Evolutionary conservation across 2,797 vertebrate genomes (phyloP), one percentile per base, ranked within the genome.

Genomic region (Muscicapa comitata): DNA sequence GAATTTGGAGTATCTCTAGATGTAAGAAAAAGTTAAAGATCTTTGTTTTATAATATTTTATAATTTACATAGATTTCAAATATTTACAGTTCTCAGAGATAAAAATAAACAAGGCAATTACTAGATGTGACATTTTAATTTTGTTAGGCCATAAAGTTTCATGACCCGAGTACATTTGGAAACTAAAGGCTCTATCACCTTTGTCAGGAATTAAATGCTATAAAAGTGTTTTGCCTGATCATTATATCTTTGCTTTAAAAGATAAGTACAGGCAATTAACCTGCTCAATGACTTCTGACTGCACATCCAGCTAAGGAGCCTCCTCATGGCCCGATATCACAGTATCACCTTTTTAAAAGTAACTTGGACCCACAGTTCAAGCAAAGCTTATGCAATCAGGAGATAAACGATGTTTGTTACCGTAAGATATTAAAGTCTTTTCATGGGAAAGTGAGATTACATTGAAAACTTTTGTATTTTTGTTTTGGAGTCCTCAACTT

Each of bases 191-290:
- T 90, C 73, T 54, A 78, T 53, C 42, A 95, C 61, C 72, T 83
- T 84, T 91, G 83, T 94, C 72, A 95, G 66, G 65, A 93, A 93
- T 75, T 90, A 93, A 94, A 93, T 42, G 42, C 50, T 68, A 47
- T 78, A 72, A 90, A 91, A 88, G 38, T 55, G 37, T 90, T 97
- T 94, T 13, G 6, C 88, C 70, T 77, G 76, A 93, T 92, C 77
- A 37, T 82, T 91, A 9, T 63, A 85, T 84, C 75, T 88, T 86
- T 71, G 91, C 61, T 75, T 93, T 81, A 85, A 84, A 96, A 97
- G 80, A 86, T 77, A 94, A 95, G 86, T 94, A 74, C 47, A 82
- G 91, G 63, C 78, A 93, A 97, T 97, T 96, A 97, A 92, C 94
- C 92, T 72, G 4, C 73, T 86, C 86, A 75, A 35, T 91, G 85